Evolutionary conservation across 2,888 invertebrate species (phyloP).

Genomic region (Netelia melanura): DNA sequence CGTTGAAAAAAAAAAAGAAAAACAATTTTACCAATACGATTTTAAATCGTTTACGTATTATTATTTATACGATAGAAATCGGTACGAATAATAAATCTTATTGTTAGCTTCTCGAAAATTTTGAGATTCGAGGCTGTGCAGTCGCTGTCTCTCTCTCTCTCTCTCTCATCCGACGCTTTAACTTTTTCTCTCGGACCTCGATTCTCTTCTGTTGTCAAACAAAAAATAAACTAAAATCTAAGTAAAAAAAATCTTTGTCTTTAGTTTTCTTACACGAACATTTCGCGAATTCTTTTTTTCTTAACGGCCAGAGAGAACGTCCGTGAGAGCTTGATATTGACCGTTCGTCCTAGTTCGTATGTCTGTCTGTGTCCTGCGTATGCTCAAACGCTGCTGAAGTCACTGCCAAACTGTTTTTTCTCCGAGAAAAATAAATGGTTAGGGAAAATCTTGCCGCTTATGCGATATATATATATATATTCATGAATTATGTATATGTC

Average conservation of each 20-base stretch:
- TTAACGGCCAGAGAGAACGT: not conserved
- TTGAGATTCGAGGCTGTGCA: constrained; percentile 62
- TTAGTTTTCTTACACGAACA: constrained; percentile 59
- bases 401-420: constrained; percentile 54
- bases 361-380: constrained; percentile 78
- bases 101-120: not conserved
- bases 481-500: constrained; percentile 20
- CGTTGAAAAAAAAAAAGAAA: too few relatives aligned
- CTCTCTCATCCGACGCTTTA: constrained; percentile 85
- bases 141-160: constrained; percentile 77
- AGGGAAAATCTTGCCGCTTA: constrained; percentile 31
- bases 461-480: constrained; percentile 26
- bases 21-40: too few relatives aligned
- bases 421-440: constrained; percentile 35
- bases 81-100: not conserved
- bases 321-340: constrained; percentile 79
- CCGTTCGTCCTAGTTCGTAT: constrained; percentile 78
- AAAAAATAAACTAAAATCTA: too few relatives aligned
- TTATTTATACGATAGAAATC: not conserved
- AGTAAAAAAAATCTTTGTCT: constrained; percentile 46
- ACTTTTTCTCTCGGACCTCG: constrained; percentile 81
- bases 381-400: constrained; percentile 79
- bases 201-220: too few relatives aligned
- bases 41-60: too few relatives aligned
- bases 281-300: constrained; percentile 50